Evolutionary conservation across 1,140 invertebrate genomes (phyloP), one percentile per base, ranked within the genome.

Genomic region (Octopus bimaculoides): DNA sequence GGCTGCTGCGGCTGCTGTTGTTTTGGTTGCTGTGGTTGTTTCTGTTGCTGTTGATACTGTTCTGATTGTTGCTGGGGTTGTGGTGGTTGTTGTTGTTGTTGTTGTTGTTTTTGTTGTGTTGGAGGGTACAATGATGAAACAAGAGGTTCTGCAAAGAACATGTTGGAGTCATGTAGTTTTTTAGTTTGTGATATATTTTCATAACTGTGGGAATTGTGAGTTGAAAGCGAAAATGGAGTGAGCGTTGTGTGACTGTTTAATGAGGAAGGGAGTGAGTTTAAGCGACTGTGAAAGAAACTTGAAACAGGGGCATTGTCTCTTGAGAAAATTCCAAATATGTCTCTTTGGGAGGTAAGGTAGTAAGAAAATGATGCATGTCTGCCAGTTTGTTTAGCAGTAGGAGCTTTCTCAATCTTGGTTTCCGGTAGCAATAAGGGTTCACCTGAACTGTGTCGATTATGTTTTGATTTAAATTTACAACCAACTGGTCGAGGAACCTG

Each of bases 231-330:
- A 71, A 82, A 82, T 5, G 83, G 79, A 4, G 74, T 82, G 55
- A 81, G 78, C 6, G 84, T 83, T 52, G 85, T 82, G 53, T 83
- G 82, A 75, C 86, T 88, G 79, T 84, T 86, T 12, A 87, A 76
- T n/a, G 86, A 87, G 4, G 85, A 87, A 0, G 84, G 87, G 4
- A 86, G 82, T 4, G 86, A 87, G 78, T 87, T 87, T 77, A 86
- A 84, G 52, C 85, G 80, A 77, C 78, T 81, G 54, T 85, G 82
- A 56, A 78, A 61, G 52, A 75, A 75, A 17, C 52, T 75, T 75
- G 74, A 41, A 52, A 75, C 52, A 12, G 74, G 74, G 12, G 52
- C 74, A 52, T 9, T 52, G 41, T 52, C 74, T 53, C 74, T 20
- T n/a, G 20, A 41, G 52, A 41, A 26, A 14, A 71, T 12, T 17